Conservation (phyloP, 2,888 invertebrate genomes). For the Rhagonycha lutea region DNA sequence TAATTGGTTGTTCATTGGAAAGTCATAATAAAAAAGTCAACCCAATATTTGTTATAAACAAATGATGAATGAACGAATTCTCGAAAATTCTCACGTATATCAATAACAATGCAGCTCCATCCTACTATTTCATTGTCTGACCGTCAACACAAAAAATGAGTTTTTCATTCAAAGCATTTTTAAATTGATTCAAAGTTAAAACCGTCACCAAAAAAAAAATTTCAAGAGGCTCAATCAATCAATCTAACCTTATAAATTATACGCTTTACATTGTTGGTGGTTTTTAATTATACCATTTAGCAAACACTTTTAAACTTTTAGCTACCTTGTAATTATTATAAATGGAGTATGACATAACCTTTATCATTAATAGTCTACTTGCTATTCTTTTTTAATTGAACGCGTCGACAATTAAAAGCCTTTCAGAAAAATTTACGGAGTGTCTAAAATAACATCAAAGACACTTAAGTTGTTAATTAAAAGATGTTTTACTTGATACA, state of each 20-base stretch:
- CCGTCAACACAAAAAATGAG: not conserved
- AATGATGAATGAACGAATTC: slow-evolving; percentile 7
- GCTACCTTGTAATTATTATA: slow-evolving; percentile 18
- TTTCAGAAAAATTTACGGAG: not conserved
- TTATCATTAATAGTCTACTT: slow-evolving; percentile 16
- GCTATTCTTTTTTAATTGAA: slow-evolving; percentile 10
- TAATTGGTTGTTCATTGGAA: slow-evolving; percentile 24
- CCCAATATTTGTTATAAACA: slow-evolving; percentile 5
- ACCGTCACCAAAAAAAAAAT: not conserved
- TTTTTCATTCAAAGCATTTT: not conserved
- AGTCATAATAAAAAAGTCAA: slow-evolving; percentile 4
- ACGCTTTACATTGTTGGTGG: not conserved
- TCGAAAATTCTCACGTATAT: slow-evolving; percentile 8
- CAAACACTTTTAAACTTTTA: slow-evolving; percentile 12
- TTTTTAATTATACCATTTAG: slow-evolving; percentile 10
- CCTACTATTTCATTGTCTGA: not conserved
- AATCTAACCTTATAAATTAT: not conserved
- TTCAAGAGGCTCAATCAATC: not conserved
- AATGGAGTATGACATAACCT: slow-evolving; percentile 10
- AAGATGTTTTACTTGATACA: not conserved
- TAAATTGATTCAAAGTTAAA: not conserved
- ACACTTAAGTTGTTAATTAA: slow-evolving; percentile 2
- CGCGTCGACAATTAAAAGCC: not conserved
- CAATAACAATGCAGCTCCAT: not conserved
- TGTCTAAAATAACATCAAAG: not conserved